Conservation (phyloP, 2,888 invertebrate genomes). For the Agriopis marginaria region DNA sequence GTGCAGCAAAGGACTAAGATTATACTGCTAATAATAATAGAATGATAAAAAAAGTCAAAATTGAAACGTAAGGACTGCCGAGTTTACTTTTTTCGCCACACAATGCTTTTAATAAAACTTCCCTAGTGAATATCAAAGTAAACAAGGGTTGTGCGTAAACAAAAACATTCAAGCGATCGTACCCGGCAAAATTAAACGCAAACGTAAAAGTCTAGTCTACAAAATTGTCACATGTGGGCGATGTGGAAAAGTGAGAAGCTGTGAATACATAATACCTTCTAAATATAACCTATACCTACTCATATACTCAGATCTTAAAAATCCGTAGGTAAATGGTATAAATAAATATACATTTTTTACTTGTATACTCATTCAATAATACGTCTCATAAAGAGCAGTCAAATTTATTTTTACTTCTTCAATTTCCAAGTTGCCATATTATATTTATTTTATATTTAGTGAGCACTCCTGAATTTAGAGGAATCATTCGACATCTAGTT, state of each 20-base stretch:
- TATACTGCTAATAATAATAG: neutral
- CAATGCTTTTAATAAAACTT: slow-evolving; percentile 71
- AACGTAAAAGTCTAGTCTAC: slow-evolving; percentile 39
- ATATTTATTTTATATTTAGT: no score
- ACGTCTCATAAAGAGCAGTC: no score
- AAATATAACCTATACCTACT: no score
- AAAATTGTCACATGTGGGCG: slow-evolving; percentile 4
- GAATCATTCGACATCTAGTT: no score
- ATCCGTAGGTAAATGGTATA: no score
- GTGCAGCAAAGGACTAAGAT: no score
- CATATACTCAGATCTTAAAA: no score
- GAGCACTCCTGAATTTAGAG: no score
- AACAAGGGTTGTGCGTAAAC: slow-evolving; percentile 65
- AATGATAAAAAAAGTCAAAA: neutral
- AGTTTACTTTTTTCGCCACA: slow-evolving; percentile 47
- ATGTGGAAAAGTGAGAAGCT: neutral
- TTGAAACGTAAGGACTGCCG: slow-evolving; percentile 10
- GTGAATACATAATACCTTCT: neutral
- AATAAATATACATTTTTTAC: no score
- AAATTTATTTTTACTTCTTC: no score
- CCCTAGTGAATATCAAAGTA: slow-evolving; percentile 71
- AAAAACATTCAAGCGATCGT: slow-evolving; percentile 58
- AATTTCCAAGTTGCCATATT: no score
- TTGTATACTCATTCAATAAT: no score
- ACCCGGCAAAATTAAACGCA: slow-evolving; percentile 65